Evolutionary conservation across 2,888 invertebrate species (phyloP), one percentile per base, ranked within the genome.

Genomic region (Loripinus fragilis): DNA sequence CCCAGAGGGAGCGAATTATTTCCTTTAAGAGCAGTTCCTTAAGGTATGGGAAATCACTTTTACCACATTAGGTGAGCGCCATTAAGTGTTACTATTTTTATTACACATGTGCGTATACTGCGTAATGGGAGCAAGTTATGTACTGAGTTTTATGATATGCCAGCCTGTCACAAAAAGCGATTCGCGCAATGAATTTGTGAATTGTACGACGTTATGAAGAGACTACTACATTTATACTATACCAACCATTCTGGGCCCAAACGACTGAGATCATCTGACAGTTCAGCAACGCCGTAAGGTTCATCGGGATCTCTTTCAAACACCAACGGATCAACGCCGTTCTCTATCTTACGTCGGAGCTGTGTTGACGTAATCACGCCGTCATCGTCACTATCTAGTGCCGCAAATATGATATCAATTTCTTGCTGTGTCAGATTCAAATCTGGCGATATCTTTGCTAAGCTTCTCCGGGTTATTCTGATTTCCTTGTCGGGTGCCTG

Each of bases 341-440:
- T 45, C 25, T 55, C 73, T 23, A 70, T 72, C 66, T 76, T 76
- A 23, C 74, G 41, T 33, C 81, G 67, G 41, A 83, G 38, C 30
- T 90, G 87, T n/a, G 81, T 65, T 52, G 83, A 71, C n/a, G 85
- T 86, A 30, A 91, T 86, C 20, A 85, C 73, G n/a, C 89, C 90
- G 66, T 91, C 90, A n/a, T 86, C 86, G 65, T 90, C 87, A 48
- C 83, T 86, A 69, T 91, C 91, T 25, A 91, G 72, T 20, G 88
- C 88, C 2, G 78, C 65, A 73, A 91, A 90, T 30, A 90, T 86
- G 25, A 89, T 87, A 35, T 90, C 89, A 38, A 89, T 74, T 50
- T 91, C 91, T 10, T 87, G 78, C 0, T 84, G 76, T 10, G 87
- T 83, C 12, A 90, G 79, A 72, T 87, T 86, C 38, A 90, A 70